A percentile compares a stretch with the other conserved stretches of the same genome.
These are phyloP conservation scores for Coecobrya sp. DNA, from an alignment of 2,888 invertebrate genomes.

Conservation along the genomic window DNA sequence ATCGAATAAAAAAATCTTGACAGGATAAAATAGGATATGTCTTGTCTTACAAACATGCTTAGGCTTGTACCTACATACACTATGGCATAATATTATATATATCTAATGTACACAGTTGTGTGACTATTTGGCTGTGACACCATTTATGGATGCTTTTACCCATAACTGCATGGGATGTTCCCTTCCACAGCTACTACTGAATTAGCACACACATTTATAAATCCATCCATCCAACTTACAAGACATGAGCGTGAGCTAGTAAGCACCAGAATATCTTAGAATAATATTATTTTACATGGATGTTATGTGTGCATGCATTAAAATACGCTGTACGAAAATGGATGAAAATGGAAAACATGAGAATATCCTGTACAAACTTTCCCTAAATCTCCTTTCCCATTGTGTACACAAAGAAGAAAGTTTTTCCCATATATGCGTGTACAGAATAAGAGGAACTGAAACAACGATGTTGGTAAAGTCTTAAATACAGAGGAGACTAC, in stretches of 20 bases:
- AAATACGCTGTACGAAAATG: background rate
- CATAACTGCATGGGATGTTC: background rate
- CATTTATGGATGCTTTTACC: background rate
- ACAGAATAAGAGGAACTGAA: background rate
- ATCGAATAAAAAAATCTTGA: background rate
- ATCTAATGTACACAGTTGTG: too few species aligned
- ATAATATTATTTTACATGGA: background rate
- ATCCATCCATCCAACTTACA: too few species aligned
- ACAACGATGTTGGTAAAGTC: background rate
- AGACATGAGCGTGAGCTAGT: too few species aligned
- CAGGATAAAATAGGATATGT: background rate
- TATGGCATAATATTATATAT: background rate
- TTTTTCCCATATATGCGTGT: background rate
- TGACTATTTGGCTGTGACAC: background rate
- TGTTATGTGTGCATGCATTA: background rate
- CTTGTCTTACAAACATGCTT: too few species aligned
- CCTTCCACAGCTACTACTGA: background rate
- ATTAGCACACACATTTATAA: background rate
- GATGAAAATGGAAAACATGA: background rate
- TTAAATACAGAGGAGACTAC: background rate
- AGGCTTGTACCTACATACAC: too few species aligned
- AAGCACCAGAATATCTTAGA: background rate
- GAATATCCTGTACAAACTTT: slow-evolving; percentile 33
- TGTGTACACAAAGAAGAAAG: background rate
- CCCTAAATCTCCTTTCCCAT: background rate